Percentiles rank a stretch among this genome's conserved stretches.
Evolutionary conservation across 2,888 invertebrate genomes (phyloP).

Genomic region (Oxycera nigricornis): DNA sequence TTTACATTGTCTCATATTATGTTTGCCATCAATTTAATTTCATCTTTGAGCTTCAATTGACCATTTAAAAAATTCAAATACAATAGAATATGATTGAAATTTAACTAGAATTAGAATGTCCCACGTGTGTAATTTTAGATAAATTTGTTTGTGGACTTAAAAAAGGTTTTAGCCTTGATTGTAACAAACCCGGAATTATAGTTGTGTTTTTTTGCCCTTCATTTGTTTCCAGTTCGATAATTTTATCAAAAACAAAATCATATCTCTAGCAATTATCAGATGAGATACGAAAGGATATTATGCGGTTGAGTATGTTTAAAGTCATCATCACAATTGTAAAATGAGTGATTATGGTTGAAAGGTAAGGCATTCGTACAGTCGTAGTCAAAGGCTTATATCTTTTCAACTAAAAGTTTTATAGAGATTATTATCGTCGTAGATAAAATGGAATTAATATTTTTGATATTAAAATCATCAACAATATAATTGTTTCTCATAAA

Average conservation of each 20-base stretch:
- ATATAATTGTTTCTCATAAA: no score
- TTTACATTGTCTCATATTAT: no score
- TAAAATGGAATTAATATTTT: no score
- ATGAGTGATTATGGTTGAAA: not conserved
- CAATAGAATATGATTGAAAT: no score
- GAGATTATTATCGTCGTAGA: no score
- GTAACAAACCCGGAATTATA: not conserved
- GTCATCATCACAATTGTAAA: not conserved
- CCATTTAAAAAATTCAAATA: no score
- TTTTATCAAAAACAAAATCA: constrained; percentile 22
- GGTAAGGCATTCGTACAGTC: not conserved
- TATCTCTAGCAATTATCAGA: constrained; percentile 9
- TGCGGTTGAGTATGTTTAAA: constrained; percentile 12
- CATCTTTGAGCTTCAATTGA: no score
- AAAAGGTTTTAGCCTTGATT: constrained; percentile 38
- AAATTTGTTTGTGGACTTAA: constrained; percentile 28
- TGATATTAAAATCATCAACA: no score
- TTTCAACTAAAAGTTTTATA: no score
- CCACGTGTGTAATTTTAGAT: constrained; percentile 36
- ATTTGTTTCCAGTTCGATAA: constrained; percentile 24
- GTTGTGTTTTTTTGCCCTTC: not conserved
- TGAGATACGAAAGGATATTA: constrained; percentile 20
- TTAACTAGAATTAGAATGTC: no score
- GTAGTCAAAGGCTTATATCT: no score
- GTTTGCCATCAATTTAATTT: no score